A percentile compares a stretch with the other conserved stretches of the same genome.
These are phyloP conservation scores for Metridium senile DNA, from an alignment of 92 coral and sea anemone species.

Conservation along the genomic window DNA sequence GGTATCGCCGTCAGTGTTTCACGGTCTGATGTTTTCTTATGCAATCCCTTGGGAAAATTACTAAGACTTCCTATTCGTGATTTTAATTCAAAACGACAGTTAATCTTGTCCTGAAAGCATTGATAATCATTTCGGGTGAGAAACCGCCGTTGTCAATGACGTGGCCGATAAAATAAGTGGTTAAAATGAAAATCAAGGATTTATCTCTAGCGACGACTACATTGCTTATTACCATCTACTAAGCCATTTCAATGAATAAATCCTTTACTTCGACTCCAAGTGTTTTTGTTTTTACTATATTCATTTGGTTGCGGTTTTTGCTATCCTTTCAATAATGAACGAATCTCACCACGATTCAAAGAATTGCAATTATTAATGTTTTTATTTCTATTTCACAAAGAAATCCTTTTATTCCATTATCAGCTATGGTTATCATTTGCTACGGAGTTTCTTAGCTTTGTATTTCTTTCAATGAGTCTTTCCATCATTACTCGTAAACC, in stretches of 20 bases:
- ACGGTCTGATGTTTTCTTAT: slow-evolving; percentile 24
- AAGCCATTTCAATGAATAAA: slow-evolving; percentile 1
- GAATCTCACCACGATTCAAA: not conserved
- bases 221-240: no score
- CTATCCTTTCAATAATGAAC: not conserved
- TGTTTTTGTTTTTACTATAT: not conserved
- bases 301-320: slow-evolving; percentile 18
- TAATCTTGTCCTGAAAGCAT: not conserved
- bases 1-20: slow-evolving; percentile 2
- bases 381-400: not conserved
- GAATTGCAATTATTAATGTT: not conserved
- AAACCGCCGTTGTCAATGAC: slow-evolving; percentile 20
- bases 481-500: not conserved
- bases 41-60: slow-evolving; percentile 6
- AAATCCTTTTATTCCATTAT: not conserved
- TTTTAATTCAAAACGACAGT: not conserved
- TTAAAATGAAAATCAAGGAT: slow-evolving; percentile 5
- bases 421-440: not conserved
- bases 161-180: slow-evolving; percentile 19
- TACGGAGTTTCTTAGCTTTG: not conserved
- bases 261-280: no score
- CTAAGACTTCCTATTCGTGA: slow-evolving; percentile 10
- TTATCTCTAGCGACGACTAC: no score
- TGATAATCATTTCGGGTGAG: slow-evolving; percentile 6
- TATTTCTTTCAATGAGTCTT: not conserved